Base-by-base conservation (phyloP, 2,888 invertebrate species). In the Calameuta idolon region DNA sequence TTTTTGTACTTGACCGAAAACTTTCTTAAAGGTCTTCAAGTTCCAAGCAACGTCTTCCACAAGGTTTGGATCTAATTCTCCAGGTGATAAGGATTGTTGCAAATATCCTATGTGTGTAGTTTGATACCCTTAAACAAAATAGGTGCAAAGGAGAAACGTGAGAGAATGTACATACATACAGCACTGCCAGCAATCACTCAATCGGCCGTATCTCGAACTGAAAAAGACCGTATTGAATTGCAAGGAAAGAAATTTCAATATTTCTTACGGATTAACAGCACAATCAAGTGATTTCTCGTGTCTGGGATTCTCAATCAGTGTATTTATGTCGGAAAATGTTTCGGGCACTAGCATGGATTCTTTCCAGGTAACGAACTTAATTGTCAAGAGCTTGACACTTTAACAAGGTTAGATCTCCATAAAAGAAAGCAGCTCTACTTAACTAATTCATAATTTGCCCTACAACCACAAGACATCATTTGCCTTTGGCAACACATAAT, bases 311-410 rank as follows among this genome's bases (percentile, higher is more conserved):
- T 23, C 2, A 15, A 55, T 9, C 55, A 23, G 55, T 55, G 23
- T 55, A 80, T 82, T 82, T 81, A 81, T 84, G 80, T 82, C 83
- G 84, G 79, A 83, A 80, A 79, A 85, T 86, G 82, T 68, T 73
- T 79, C 69, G 12, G 69, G 33, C 35, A 15, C 34, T n/a, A 75
- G 69, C 35, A 85, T 85, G 84, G 81, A 82, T 23, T 55, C 75
- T 34, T 85, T 83, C 71, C 74, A 85, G 85, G 86, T 87, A 83
- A 83, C 35, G 9, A 78, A 55, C 12, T 12, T 34, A 23, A 71
- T 11, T 71, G 2, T 12, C 71, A 30, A 34, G 31, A 33, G 71
- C 71, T 71, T 33, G 31, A 71, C 15, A 34, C 9, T 71, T 33
- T 11, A 71, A 71, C 55, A 55, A 55, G 55, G 55, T 55, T 55